A percentile compares a stretch with the other conserved stretches of the same genome.
phyloP scores from a whole-genome alignment of 1,140 invertebrate genomes.

The Wiebesia pumilae region DNA sequence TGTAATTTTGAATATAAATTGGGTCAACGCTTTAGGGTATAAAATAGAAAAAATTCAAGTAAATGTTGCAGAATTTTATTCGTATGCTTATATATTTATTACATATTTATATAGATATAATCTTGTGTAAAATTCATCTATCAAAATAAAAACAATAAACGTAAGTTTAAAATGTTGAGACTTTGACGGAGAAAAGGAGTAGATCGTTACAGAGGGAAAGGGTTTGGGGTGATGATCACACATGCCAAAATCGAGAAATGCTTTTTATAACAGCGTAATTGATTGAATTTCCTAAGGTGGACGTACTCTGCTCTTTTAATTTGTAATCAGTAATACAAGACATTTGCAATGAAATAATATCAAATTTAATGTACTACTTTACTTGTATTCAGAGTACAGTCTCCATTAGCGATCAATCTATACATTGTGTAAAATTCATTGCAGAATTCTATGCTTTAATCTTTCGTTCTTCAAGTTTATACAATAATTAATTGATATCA shows the following conservation, averaged over 20 bases:
- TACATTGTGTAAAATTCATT: constrained; percentile 57
- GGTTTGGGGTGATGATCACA: constrained; percentile 35
- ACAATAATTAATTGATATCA: constrained; percentile 58
- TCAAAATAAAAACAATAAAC: constrained; percentile 71
- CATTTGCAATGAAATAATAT: constrained; percentile 53
- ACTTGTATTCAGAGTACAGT: constrained; percentile 36
- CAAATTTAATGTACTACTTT: constrained; percentile 55
- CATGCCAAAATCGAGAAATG: constrained; percentile 55
- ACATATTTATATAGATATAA: constrained; percentile 72
- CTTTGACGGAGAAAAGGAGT: constrained; percentile 57
- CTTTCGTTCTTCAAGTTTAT: constrained; percentile 54
- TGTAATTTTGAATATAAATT: background rate
- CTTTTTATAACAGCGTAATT: constrained; percentile 38
- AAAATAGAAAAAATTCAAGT: constrained; percentile 49
- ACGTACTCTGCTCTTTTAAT: constrained; percentile 41
- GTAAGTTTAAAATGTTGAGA: constrained; percentile 62
- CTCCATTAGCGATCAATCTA: constrained; percentile 41
- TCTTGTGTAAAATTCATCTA: constrained; percentile 71
- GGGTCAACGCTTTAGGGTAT: background rate
- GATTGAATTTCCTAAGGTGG: constrained; percentile 32
- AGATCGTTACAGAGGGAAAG: constrained; percentile 19
- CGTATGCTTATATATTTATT: constrained; percentile 70
- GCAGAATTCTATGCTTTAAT: constrained; percentile 52
- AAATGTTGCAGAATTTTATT: constrained; percentile 70
- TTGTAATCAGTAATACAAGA: constrained; percentile 23